Evolutionary conservation across 2,888 invertebrate species (phyloP).

Genomic region (Ormyrus rosae): DNA sequence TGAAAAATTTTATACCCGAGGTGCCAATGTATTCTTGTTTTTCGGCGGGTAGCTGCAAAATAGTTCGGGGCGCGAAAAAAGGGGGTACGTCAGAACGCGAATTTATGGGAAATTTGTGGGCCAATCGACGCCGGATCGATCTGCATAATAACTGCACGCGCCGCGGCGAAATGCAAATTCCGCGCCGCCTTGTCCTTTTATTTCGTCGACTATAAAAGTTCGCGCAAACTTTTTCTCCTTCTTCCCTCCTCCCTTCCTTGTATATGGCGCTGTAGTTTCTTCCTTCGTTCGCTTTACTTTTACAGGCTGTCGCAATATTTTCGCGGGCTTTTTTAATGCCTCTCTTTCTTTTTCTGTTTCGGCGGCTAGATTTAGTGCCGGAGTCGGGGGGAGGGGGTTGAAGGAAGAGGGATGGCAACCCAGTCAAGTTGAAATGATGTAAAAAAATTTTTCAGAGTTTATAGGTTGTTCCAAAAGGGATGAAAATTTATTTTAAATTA

Average conservation of each 20-base stretch:
- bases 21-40: constrained; percentile 48
- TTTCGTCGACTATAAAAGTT: constrained; percentile 67
- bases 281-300: constrained; percentile 41
- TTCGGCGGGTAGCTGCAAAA: neutral
- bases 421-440: no score
- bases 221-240: constrained; percentile 50
- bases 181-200: constrained; percentile 63
- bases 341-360: constrained; percentile 6
- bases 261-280: neutral
- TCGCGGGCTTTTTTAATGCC: constrained; percentile 60
- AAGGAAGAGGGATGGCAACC: no score
- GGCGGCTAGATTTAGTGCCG: no score
- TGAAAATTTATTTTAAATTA: no score
- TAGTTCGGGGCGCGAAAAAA: constrained; percentile 7
- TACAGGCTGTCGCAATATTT: constrained; percentile 65
- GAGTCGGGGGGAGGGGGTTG: no score
- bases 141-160: constrained; percentile 61
- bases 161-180: constrained; percentile 65
- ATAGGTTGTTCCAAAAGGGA: no score
- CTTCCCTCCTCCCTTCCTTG: constrained; percentile 36
- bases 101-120: constrained; percentile 61
- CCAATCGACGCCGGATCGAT: constrained; percentile 67
- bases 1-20: constrained; percentile 44
- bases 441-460: no score
- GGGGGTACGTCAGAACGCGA: constrained; percentile 54